Evolutionary conservation across 35 echinoderm and acorn worm species (phyloP).

Genomic region (Lytechinus pictus): DNA sequence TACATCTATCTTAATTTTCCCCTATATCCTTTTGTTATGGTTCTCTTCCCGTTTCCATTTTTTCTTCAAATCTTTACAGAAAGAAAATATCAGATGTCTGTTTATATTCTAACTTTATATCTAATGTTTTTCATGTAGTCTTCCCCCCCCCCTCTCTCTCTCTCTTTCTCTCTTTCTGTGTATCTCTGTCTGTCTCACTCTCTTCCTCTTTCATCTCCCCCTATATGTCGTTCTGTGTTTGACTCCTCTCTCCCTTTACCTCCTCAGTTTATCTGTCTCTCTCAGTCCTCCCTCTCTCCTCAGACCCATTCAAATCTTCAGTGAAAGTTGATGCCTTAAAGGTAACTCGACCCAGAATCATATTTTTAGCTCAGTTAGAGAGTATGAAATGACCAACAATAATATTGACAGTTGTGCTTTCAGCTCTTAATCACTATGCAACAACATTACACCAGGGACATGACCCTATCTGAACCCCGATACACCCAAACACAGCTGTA

Average conservation of each 20-base stretch:
- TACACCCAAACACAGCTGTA: not conserved
- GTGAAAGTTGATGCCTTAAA: not conserved
- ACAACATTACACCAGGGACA: not conserved
- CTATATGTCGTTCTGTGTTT: not conserved
- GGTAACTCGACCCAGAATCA: not conserved
- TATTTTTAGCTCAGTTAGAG: slow-evolving; percentile 16
- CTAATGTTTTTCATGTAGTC: no score
- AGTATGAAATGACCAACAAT: slow-evolving; percentile 24
- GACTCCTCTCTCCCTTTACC: not conserved
- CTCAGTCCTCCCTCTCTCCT: not conserved
- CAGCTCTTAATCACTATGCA: slow-evolving; percentile 17
- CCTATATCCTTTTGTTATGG: not conserved
- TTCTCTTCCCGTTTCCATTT: not conserved
- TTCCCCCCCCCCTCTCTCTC: not conserved
- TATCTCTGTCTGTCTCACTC: not conserved
- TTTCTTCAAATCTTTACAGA: not conserved
- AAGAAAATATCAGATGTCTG: no score
- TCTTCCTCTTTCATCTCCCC: not conserved
- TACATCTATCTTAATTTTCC: not conserved
- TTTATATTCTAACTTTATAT: no score
- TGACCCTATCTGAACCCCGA: not conserved
- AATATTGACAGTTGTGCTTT: slow-evolving; percentile 45
- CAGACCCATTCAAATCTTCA: not conserved
- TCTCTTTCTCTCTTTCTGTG: not conserved
- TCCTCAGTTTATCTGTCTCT: not conserved